Evolutionary conservation across 2,797 vertebrate species (phyloP).

Genomic region (Enteromius argenteus): DNA sequence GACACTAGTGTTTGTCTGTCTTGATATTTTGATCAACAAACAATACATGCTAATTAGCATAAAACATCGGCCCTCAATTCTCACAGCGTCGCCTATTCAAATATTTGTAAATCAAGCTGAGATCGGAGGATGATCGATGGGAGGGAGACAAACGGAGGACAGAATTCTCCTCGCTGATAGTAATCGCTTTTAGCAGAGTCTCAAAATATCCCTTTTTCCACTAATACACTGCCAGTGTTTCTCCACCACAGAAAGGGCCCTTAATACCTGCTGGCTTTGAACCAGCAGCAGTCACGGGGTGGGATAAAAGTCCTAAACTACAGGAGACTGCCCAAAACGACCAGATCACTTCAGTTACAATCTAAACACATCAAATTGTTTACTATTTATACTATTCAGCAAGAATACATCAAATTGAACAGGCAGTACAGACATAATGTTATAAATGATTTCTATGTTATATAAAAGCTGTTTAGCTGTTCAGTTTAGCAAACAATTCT

Average conservation of each 20-base stretch:
- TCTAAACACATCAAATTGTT: not conserved
- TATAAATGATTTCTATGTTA: not conserved
- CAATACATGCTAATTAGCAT: conserved; percentile 42
- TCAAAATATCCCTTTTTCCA: not conserved
- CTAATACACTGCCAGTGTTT: not conserved
- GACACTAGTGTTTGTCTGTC: conserved; percentile 18
- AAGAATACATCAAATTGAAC: not conserved
- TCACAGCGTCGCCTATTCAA: conserved; percentile 14
- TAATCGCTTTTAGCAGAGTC: not conserved
- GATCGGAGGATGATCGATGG: conserved; percentile 20
- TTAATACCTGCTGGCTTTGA: not conserved
- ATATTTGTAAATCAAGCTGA: conserved; percentile 29
- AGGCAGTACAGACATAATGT: no score
- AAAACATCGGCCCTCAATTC: conserved; percentile 17
- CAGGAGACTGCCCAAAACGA: not conserved
- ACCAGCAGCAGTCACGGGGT: not conserved
- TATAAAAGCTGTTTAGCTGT: not conserved
- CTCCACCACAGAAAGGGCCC: not conserved
- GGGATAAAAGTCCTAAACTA: not conserved
- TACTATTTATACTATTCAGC: not conserved
- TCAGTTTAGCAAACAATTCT: not conserved
- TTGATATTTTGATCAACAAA: conserved; percentile 46
- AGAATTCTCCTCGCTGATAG: conserved; percentile 4
- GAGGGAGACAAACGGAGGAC: conserved; percentile 1
- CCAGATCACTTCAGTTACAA: not conserved